Evolutionary conservation across 2,888 invertebrate species (phyloP).

Genomic region (Pocota personata): DNA sequence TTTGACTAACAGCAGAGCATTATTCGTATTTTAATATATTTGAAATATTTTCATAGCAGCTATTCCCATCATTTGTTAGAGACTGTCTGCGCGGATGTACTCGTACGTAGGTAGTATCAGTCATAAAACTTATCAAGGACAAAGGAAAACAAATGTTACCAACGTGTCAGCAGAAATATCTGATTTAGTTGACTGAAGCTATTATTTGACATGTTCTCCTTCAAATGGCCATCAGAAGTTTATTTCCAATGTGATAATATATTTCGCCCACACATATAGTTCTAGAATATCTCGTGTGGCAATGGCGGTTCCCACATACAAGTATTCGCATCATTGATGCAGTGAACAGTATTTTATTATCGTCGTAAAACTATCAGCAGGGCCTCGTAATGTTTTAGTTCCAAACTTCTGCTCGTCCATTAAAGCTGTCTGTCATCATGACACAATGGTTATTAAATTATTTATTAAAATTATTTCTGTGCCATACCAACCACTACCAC

Average conservation of each 20-base stretch:
- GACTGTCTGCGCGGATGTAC: not conserved
- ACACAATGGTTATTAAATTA: slow-evolving; percentile 5
- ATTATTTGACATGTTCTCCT: slow-evolving; percentile 13
- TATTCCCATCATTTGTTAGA: not conserved
- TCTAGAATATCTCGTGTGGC: not conserved
- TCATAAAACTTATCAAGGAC: slow-evolving; percentile 9
- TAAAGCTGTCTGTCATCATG: not conserved
- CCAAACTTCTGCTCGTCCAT: not conserved
- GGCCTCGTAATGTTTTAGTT: slow-evolving; percentile 7
- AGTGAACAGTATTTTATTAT: slow-evolving; percentile 32
- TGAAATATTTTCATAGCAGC: not conserved
- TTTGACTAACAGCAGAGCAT: not conserved
- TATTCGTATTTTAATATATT: not conserved
- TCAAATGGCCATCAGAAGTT: slow-evolving; percentile 8
- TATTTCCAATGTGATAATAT: not conserved
- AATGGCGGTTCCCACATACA: not conserved
- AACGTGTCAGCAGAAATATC: slow-evolving; percentile 36
- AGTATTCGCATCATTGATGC: slow-evolving; percentile 8
- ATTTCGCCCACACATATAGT: not conserved
- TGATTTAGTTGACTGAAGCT: slow-evolving; percentile 7
- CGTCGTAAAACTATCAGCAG: slow-evolving; percentile 41
- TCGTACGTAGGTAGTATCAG: not conserved
- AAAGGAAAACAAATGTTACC: not conserved
- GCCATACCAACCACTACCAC: not conserved
- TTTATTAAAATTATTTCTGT: slow-evolving; percentile 16